These are phyloP conservation scores for Holothuria glaberrima DNA, from an alignment of 35 echinoderm and acorn worm genomes.

Conservation along the genomic window DNA sequence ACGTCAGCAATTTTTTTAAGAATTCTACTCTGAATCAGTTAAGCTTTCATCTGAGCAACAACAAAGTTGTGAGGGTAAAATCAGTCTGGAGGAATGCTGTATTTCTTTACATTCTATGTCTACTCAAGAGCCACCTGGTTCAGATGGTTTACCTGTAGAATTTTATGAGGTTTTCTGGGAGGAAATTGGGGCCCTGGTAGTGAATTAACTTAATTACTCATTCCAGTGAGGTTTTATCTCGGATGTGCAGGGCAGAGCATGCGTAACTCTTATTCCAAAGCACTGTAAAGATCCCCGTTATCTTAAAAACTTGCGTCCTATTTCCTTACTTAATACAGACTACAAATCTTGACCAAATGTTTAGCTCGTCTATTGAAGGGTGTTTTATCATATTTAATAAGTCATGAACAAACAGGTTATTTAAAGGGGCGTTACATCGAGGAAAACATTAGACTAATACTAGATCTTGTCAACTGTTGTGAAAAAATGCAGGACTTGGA, in stretches of 20 bases:
- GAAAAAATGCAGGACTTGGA: not conserved
- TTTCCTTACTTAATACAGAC: constrained; percentile 46
- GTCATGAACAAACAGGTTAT: constrained; percentile 64
- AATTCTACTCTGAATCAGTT: not conserved
- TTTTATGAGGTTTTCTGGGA: constrained; percentile 71
- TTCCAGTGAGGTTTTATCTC: constrained; percentile 20
- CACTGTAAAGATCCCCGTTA: constrained; percentile 19
- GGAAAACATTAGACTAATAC: constrained; percentile 55
- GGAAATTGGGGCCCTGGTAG: constrained; percentile 24
- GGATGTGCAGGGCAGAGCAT: constrained; percentile 12
- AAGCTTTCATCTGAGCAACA: not conserved
- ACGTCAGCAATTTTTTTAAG: not conserved
- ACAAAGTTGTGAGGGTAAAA: not conserved
- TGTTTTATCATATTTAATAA: constrained; percentile 23
- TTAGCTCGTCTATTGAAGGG: constrained; percentile 34
- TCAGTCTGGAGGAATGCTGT: not conserved
- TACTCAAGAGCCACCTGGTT: constrained; percentile 37
- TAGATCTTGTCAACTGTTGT: constrained; percentile 31
- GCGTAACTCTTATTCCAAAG: constrained; percentile 61
- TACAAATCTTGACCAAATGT: constrained; percentile 55
- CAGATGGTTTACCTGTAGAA: constrained; percentile 57
- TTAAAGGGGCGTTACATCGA: constrained; percentile 47
- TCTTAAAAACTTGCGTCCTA: constrained; percentile 66
- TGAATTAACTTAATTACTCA: constrained; percentile 52
- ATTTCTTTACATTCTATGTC: constrained; percentile 13